Evolutionary conservation across 2,113 vertebrate genomes (phyloP), one percentile per base, ranked within the genome.

Genomic region (Uria aalge): DNA sequence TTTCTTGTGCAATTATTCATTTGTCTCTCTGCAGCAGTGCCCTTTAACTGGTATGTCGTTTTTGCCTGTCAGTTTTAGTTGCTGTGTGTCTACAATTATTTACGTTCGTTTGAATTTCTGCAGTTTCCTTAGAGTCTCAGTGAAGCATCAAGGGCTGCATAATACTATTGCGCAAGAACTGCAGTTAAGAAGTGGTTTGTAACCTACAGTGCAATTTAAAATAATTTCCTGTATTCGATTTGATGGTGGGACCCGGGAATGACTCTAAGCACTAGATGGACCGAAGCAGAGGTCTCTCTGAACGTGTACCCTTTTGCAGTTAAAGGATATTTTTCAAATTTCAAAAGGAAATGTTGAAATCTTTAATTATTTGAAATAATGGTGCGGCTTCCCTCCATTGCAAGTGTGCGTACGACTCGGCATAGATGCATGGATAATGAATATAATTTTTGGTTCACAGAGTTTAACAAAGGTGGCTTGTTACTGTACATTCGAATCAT

Each of bases 401-500:
- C 0, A 0, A 1, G 29, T 47, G 71, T 66, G 57, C 52, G 2
- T 26, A 10, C 60, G 76, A 75, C 60, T 86, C 21, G 1, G 60
- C 71, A 48, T 15, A 50, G 62, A 8, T 52, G 52, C 56, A 14
- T 38, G 67, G 90, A 50, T 57, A 73, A 68, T 78, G 91, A 83
- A 66, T 69, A 32, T 3, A 34, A 27, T 21, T 79, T 92, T 72
- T 85, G 57, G n/a, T 85, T 81, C 56, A 77, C 22, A 36, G 47
- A 40, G 40, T 84, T 81, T 59, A 83, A 95, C 92, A 88, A 90
- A 91, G 93, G 43, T 94, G 86, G 36, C 66, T 94, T 92, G 87
- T 95, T 88, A 57, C 87, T 90, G 69, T 95, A 73, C 75, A 24
- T 74, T 20, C n/a, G 2, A 90, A 62, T 73, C 52, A 43, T 75